Evolutionary conservation across 2,113 vertebrate species (phyloP).

Genomic region (Tringa solitaria): DNA sequence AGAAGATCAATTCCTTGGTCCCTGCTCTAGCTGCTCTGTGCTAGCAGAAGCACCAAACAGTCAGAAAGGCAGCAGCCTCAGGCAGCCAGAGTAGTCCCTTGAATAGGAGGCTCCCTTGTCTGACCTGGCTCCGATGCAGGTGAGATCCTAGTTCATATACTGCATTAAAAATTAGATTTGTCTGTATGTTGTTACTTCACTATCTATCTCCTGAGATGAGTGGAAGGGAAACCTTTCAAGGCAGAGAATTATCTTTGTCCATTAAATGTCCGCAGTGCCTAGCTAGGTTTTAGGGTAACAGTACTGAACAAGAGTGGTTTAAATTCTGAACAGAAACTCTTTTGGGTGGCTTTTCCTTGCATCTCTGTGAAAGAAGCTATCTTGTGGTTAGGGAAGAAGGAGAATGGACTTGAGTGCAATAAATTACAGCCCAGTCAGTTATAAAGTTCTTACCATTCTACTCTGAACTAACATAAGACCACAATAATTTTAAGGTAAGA

Average conservation of each 20-base stretch:
- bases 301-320: not conserved
- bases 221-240: not conserved
- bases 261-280: not conserved
- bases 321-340: not conserved
- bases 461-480: not conserved
- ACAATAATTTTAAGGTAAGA: not conserved
- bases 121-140: not conserved
- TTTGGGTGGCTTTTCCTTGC: not conserved
- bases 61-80: not conserved
- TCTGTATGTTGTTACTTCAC: not conserved
- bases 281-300: not conserved
- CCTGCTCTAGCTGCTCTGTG: not conserved
- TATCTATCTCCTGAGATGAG: not conserved
- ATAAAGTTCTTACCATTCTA: not conserved
- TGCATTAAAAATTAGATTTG: not conserved
- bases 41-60: not conserved
- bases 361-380: not conserved
- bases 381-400: not conserved
- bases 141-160: not conserved
- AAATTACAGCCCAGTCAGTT: not conserved
- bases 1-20: not conserved
- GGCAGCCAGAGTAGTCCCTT: not conserved
- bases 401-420: not conserved
- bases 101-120: not conserved
- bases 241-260: not conserved